phyloP scores from a whole-genome alignment of 2,113 vertebrate genomes.

The Arothron firmamentum region DNA sequence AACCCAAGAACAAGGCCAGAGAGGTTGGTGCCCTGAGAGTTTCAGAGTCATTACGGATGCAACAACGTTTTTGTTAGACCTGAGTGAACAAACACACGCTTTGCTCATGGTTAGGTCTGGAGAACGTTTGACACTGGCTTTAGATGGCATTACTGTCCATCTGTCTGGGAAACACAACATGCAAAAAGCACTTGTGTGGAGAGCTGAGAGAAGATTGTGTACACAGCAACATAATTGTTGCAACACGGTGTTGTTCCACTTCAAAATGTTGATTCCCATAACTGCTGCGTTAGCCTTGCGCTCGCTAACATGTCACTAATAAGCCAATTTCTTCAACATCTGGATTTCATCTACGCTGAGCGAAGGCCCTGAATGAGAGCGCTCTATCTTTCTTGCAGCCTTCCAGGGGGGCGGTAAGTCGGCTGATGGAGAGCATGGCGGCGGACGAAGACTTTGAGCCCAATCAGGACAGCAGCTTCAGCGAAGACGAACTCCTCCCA shows the following conservation, averaged over 20 bases:
- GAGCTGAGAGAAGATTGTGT: conserved; percentile 11
- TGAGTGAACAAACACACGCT: neutral
- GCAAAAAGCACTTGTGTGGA: conserved; percentile 12
- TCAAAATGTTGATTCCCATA: neutral
- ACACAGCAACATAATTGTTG: conserved; percentile 21
- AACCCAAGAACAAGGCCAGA: conserved; percentile 82
- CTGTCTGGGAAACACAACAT: conserved; percentile 31
- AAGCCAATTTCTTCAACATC: neutral
- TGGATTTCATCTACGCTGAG: neutral
- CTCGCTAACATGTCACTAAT: conserved; percentile 6
- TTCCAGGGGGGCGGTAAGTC: conserved; percentile 89
- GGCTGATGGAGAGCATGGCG: conserved; percentile 98
- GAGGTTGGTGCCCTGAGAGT: conserved; percentile 73
- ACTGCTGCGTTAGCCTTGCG: neutral
- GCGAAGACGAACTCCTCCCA: conserved; percentile 85
- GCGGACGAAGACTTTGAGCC: conserved; percentile 97
- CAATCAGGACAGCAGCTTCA: conserved; percentile 98
- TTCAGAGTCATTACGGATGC: conserved; percentile 15
- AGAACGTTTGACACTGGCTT: no score
- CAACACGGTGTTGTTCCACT: conserved; percentile 17
- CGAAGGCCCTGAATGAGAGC: neutral
- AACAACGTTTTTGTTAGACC: neutral
- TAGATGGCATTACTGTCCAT: no score
- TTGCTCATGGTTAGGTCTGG: conserved; percentile 8
- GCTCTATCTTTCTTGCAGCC: conserved; percentile 50